Percentiles rank a stretch among this genome's conserved stretches.
Evolutionary conservation across 2,888 invertebrate genomes (phyloP).

Genomic region (Drosophila mimetica): DNA sequence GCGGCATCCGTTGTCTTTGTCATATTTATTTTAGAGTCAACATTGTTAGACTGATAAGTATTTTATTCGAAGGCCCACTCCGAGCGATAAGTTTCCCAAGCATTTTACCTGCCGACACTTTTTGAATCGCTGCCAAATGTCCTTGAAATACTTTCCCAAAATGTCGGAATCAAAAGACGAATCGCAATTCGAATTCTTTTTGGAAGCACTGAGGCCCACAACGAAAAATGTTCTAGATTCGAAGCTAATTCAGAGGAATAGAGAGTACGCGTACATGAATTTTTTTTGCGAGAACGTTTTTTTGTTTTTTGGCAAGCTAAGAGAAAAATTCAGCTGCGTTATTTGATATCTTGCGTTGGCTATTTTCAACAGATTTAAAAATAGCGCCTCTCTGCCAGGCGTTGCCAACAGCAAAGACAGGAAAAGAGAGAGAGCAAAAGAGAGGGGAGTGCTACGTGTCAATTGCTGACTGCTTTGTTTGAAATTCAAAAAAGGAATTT

Average conservation of each 20-base stretch:
- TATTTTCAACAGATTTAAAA: constrained; percentile 74
- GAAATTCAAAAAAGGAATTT: constrained; percentile 39
- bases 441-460: constrained; percentile 21
- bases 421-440: not conserved
- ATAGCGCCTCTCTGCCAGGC: constrained; percentile 65
- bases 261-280: constrained; percentile 20
- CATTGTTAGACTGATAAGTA: constrained; percentile 58
- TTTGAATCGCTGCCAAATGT: constrained; percentile 71
- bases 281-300: constrained; percentile 52
- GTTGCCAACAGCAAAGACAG: constrained; percentile 56
- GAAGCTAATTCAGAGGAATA: constrained; percentile 19
- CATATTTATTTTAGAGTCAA: constrained; percentile 56
- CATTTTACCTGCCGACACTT: constrained; percentile 55
- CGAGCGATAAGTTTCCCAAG: constrained; percentile 28
- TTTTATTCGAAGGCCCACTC: constrained; percentile 21
- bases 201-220: constrained; percentile 59
- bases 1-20: constrained; percentile 35
- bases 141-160: constrained; percentile 73
- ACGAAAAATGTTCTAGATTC: constrained; percentile 56
- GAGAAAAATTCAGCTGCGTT: constrained; percentile 51
- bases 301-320: constrained; percentile 62
- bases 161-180: constrained; percentile 43
- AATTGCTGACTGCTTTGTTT: constrained; percentile 41
- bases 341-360: constrained; percentile 67
- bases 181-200: constrained; percentile 42